Evolutionary conservation across 2,797 vertebrate species (phyloP), one percentile per base, ranked within the genome.

Genomic region (Basileuterus tristriatus): DNA sequence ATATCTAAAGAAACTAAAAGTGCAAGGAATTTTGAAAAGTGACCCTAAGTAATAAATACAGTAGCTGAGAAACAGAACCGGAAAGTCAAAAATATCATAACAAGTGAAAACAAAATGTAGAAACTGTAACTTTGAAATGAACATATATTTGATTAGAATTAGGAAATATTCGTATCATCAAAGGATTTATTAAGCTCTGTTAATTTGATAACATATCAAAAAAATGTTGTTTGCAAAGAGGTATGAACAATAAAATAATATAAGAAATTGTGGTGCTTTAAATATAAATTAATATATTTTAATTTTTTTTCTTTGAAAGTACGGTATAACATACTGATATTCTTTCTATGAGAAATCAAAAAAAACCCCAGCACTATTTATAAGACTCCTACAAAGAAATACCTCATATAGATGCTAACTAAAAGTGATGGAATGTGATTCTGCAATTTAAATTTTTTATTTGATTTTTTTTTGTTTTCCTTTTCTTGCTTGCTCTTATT

Each of bases 401-500:
- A 34, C 29, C 7, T 23, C 11, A 26, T 32, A 32, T 6, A 49
- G 26, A 29, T 32, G 5, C 3, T n/a, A 30, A 55, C 3, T n/a
- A 30, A 55, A 65, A 68, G 20, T 62, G 19, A 52, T 41, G 1
- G 49, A 67, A 36, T 2, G 0, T 39, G 70, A 49, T 32, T 3
- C 1, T 59, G 3, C 7, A 49, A 37, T 43, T 69, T 74, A 71
- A 63, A 4, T 71, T 79, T 81, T 64, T 0, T 8, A 29, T 36
- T 77, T 7, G 0, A 37, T 44, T 76, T 44, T 44, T 4, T 32
- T n/a, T 55, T n/a, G 2, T 32, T 56, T 41, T n/a, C 12, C 0
- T 37, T 85, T 50, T 60, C 29, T 6, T 67, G 3, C 30, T 80
- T 81, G 4, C 3, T 74, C 3, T 6, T 63, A 5, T 9, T 67